Evolutionary conservation across 2,888 invertebrate species (phyloP), one percentile per base, ranked within the genome.

Genomic region (Drosophila putrida): DNA sequence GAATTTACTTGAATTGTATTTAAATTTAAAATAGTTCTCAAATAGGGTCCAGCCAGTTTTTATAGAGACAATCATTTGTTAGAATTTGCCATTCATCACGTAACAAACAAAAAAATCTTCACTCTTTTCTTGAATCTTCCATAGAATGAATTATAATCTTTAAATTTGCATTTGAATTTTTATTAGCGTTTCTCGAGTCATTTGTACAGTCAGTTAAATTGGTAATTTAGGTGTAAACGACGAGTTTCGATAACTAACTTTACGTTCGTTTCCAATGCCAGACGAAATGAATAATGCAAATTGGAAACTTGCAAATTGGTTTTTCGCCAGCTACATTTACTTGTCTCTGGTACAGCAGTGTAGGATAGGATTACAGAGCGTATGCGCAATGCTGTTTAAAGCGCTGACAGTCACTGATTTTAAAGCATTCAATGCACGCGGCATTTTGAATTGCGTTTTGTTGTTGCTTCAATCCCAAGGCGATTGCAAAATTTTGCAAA

Each of bases 341-440:
- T 51, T 67, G 27, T 61, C 38, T 27, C 49, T 53, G 6, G 43
- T 10, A 8, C 1, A 13, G 13, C 10, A 47, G 43, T 50, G n/a
- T 11, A 39, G 54, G 11, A 5, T 51, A 20, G 57, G 13, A 8
- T 41, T 38, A 33, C 61, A 38, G 36, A 67, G 60, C 75, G 80
- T 68, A 73, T 79, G 58, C 82, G 79, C 75, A 69, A 84, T 66
- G 47, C 15, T 35, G 58, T 68, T 79, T 76, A 47, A 68, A 76
- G 59, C 35, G 55, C 41, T 53, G 25, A 39, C 47, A 43, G 28
- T 33, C 31, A 31, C 9, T 35, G 49, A 5, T 33, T 36, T 74
- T 60, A 70, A 69, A 69, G 59, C 41, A 41, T 47, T 46, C 27
- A 46, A 54, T 46, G 53, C 39, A 33, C 39, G 31, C 33, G 27